A percentile compares a stretch with the other conserved stretches of the same genome.
Conservation (phyloP, 1,140 invertebrate species). For the Phymastichus coffea region DNA sequence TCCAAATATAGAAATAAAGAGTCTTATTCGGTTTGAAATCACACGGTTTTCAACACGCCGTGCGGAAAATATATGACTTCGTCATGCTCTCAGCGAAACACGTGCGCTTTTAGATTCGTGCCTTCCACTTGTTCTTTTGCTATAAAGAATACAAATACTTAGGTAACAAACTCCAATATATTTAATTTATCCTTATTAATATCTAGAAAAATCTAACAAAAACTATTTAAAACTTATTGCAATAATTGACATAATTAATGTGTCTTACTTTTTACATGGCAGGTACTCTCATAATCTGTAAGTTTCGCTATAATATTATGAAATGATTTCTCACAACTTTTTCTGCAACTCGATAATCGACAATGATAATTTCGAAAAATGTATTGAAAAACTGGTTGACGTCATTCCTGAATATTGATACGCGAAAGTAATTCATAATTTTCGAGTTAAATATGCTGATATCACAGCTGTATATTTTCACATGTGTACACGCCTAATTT, state of each 20-base stretch:
- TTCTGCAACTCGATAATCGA: slow-evolving; percentile 37
- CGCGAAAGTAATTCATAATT: slow-evolving; percentile 5
- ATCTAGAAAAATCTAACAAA: slow-evolving; percentile 5
- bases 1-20: slow-evolving; percentile 35
- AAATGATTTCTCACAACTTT: slow-evolving; percentile 44
- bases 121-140: slow-evolving; percentile 40
- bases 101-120: too few relatives aligned
- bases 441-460: slow-evolving; percentile 9
- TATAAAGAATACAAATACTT: slow-evolving; percentile 36
- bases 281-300: slow-evolving; percentile 31
- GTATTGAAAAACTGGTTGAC: slow-evolving; percentile 38
- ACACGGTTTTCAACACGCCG: too few relatives aligned
- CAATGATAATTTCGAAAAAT: slow-evolving; percentile 32
- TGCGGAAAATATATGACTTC: too few relatives aligned
- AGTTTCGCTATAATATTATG: slow-evolving; percentile 40
- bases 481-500: slow-evolving; percentile 24
- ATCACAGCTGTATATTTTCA: slow-evolving; percentile 11
- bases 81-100: too few relatives aligned
- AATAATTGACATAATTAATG: neutral
- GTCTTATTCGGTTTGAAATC: slow-evolving; percentile 36
- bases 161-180: slow-evolving; percentile 25
- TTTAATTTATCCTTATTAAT: slow-evolving; percentile 24
- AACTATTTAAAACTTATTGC: neutral
- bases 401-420: slow-evolving; percentile 15
- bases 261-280: neutral